Conservation (phyloP, 2,113 vertebrate species). For the Cochlearius cochlearius region DNA sequence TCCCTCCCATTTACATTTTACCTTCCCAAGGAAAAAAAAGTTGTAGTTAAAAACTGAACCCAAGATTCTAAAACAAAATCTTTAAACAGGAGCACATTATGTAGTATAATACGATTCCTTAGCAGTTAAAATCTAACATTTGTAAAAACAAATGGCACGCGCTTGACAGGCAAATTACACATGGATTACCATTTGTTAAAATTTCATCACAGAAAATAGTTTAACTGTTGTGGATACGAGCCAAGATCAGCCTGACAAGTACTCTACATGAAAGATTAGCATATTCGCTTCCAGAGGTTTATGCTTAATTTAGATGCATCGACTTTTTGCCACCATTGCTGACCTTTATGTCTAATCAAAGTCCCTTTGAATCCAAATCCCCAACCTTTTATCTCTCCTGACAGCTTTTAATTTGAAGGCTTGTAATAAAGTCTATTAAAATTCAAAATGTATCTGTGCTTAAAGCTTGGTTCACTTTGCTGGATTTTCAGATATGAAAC, state of each 20-base stretch:
- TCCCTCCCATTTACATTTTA: background rate
- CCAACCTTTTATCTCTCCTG: constrained; percentile 68
- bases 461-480: constrained; percentile 19
- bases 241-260: constrained; percentile 66
- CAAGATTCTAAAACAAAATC: background rate
- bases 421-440: constrained; percentile 71
- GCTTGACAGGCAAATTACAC: constrained; percentile 69
- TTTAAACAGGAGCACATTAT: constrained; percentile 47
- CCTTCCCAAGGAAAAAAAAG: background rate
- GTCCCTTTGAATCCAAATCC: constrained; percentile 62
- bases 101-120: background rate
- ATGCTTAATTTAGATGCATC: constrained; percentile 71
- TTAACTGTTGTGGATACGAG: constrained; percentile 60
- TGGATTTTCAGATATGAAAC: constrained; percentile 32
- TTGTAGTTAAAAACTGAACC: background rate
- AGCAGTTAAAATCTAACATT: constrained; percentile 46
- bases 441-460: constrained; percentile 41
- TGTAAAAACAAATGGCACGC: constrained; percentile 62
- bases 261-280: constrained; percentile 69
- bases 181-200: constrained; percentile 72
- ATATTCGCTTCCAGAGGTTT: constrained; percentile 72
- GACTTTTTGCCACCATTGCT: constrained; percentile 61
- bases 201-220: constrained; percentile 69
- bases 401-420: constrained; percentile 75
- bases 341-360: constrained; percentile 76